Percentiles rank a stretch among this genome's conserved stretches.
Conservation (phyloP, 2,888 invertebrate genomes). For the Perizoma flavofasciatum region DNA sequence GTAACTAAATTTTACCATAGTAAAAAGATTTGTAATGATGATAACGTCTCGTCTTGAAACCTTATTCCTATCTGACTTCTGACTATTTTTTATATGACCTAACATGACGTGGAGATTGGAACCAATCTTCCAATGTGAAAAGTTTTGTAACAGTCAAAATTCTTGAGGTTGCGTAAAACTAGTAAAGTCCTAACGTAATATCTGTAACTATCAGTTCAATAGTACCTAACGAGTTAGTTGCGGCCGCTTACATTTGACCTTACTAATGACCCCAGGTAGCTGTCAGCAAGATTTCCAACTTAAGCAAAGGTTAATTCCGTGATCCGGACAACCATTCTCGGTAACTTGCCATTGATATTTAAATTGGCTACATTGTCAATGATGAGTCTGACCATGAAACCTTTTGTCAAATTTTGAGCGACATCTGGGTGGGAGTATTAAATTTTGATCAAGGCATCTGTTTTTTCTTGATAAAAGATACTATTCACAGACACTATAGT, state of each 20-base stretch:
- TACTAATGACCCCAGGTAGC: conserved; percentile 50
- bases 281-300: conserved; percentile 48
- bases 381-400: conserved; percentile 14
- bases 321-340: conserved; percentile 46
- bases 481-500: too few species aligned
- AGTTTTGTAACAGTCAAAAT: too few species aligned
- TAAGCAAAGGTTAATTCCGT: conserved; percentile 52
- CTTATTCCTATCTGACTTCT: too few species aligned
- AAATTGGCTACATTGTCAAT: conserved; percentile 25
- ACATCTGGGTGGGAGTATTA: conserved; percentile 11
- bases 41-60: neutral
- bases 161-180: too few species aligned
- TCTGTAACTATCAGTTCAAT: conserved; percentile 6
- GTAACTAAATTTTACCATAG: too few species aligned
- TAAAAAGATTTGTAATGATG: neutral
- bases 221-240: conserved; percentile 6
- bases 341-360: conserved; percentile 34
- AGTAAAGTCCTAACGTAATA: too few species aligned
- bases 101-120: too few species aligned
- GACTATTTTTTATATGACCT: too few species aligned
- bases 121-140: too few species aligned
- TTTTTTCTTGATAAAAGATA: neutral
- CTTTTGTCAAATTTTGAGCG: conserved; percentile 10
- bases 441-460: conserved; percentile 1
- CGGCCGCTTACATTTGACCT: conserved; percentile 47